Base-by-base conservation (phyloP, 1,140 invertebrate species). In the Chionoecetes opilio region DNA sequence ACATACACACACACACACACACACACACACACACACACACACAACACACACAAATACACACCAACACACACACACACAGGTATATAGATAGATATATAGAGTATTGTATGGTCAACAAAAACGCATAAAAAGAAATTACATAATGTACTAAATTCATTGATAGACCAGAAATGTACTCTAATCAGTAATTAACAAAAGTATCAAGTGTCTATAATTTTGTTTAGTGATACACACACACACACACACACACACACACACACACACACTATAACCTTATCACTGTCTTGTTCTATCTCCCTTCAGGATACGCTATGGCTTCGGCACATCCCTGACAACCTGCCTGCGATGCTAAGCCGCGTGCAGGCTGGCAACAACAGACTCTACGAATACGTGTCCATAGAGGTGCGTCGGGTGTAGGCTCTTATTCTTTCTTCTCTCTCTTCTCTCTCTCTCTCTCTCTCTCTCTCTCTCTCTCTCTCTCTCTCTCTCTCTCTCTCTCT, bases 281-380 rank as follows among this genome's bases (percentile, higher is more conserved):
- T n/a, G 11, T 32, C 35, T 32, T 6, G 8, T 26, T 26, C 35
- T 37, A n/a, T 3, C 26, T 35, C 32, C 89, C 41, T 31, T 5
- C 84, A 93, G 92, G 29, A 93, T 31, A 37, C n/a, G 2, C n/a
- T 93, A 26, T 93, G 91, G 92, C 9, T 93, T 5, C 38, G 92
- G 5, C 29, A 87, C 37, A 87, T 85, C 3, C 92, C 92, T 0
- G 41, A 53, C 35, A 85, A 93, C 84, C 84, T 93, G 17, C 92
- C 92, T 0, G 8, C n/a, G 0, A n/a, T 86, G 8, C 41, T 93
- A 3, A 31, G 86, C 82, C 75, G 92, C 34, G 8, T 93, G 11
- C 92, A 93, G 84, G 34, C 31, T 31, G 38, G 92, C 35, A 93
- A 34, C 84, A 93, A 93, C 84, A 86, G 41, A 53, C 92, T 93